Evolutionary conservation across 2,888 invertebrate species (phyloP).

Genomic region (Zonitis immaculata): DNA sequence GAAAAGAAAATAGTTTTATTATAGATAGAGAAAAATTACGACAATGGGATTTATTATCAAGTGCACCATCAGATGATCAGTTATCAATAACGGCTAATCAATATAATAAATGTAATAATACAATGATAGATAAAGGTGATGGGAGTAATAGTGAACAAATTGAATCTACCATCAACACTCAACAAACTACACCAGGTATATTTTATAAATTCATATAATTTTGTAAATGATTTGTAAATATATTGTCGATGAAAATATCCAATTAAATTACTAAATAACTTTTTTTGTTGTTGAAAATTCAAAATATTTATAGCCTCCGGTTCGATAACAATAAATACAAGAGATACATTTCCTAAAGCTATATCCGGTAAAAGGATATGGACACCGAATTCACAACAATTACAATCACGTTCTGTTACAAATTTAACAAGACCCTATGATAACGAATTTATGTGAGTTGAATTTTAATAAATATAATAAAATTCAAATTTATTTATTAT

Average conservation of each 20-base stretch:
- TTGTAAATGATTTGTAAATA: constrained; percentile 25
- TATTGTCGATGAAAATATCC: no score
- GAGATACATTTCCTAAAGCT: constrained; percentile 42
- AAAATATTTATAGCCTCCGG: constrained; percentile 42
- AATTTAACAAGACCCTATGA: constrained; percentile 25
- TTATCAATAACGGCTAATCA: constrained; percentile 31
- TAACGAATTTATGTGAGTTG: constrained; percentile 14
- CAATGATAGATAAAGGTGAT: constrained; percentile 41
- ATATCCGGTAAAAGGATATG: constrained; percentile 37
- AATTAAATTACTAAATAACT: no score
- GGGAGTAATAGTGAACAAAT: constrained; percentile 34
- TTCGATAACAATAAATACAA: constrained; percentile 43
- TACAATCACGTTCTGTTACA: constrained; percentile 36
- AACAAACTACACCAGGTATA: constrained; percentile 45
- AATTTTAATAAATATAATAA: not conserved
- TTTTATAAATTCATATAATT: constrained; percentile 17
- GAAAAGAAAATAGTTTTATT: constrained; percentile 43
- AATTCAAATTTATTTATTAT: not conserved
- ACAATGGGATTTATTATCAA: constrained; percentile 86
- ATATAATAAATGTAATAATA: constrained; percentile 37
- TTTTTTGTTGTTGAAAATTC: not conserved
- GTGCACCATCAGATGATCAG: constrained; percentile 53
- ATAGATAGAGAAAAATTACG: constrained; percentile 81
- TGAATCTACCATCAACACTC: constrained; percentile 29
- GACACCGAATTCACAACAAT: constrained; percentile 30